Percentiles rank a stretch among this genome's conserved stretches.
phyloP scores from a whole-genome alignment of 2,113 vertebrate genomes.

The Nansenia antarctica region DNA sequence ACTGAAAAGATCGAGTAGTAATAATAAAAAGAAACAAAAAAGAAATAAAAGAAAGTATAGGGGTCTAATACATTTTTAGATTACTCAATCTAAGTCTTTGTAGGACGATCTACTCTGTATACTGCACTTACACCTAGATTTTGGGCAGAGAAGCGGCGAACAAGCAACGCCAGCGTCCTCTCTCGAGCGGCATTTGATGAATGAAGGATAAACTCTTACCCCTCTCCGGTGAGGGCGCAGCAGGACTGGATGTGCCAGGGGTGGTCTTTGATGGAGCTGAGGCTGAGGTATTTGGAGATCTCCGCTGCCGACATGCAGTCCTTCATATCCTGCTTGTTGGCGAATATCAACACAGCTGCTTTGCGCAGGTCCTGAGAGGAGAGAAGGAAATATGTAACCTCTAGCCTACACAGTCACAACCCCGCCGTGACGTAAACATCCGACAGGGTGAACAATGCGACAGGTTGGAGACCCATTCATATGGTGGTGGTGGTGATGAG shows the following conservation, averaged over 20 bases:
- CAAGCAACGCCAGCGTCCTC: no score
- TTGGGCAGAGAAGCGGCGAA: no score
- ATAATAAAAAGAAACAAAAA: no score
- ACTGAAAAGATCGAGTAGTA: no score
- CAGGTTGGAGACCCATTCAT: background rate
- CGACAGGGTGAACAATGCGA: slow-evolving; percentile 27
- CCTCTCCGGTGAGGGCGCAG: slow-evolving; percentile 96
- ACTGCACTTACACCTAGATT: no score
- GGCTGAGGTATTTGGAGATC: slow-evolving; percentile 96
- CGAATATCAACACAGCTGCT: slow-evolving; percentile 96
- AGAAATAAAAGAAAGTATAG: no score
- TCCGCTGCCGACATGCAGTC: slow-evolving; percentile 97
- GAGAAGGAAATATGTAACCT: slow-evolving; percentile 42
- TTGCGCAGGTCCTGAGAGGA: slow-evolving; percentile 87
- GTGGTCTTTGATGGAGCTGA: slow-evolving; percentile 97
- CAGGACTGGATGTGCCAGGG: slow-evolving; percentile 99
- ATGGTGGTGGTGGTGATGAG: background rate
- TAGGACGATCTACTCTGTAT: no score
- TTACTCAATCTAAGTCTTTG: no score
- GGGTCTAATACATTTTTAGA: no score
- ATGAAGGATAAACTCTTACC: no score
- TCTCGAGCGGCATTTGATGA: no score
- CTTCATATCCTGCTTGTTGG: slow-evolving; percentile 98
- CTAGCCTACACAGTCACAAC: background rate
- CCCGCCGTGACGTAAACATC: background rate